A percentile compares a stretch with the other conserved stretches of the same genome.
Evolutionary conservation across 2,797 vertebrate genomes (phyloP).

Genomic region (Decapterus maruadsi): DNA sequence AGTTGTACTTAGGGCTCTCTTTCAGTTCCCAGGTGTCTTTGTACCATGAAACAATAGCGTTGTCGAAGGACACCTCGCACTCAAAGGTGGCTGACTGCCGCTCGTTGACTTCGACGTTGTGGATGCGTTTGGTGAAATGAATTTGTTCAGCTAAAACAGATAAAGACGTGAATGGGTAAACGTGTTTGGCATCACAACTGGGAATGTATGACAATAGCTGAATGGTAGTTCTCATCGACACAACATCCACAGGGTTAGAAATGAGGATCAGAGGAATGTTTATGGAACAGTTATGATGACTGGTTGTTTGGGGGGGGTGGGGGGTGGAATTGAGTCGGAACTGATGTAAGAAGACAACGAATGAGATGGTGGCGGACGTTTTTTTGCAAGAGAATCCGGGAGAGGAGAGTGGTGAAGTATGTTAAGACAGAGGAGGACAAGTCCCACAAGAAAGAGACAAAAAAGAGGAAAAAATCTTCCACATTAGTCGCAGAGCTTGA

Average conservation of each 20-base stretch:
- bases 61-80: constrained; percentile 98
- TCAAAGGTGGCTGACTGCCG: constrained; percentile 97
- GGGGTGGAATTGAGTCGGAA: constrained; percentile 32
- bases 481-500: constrained; percentile 65
- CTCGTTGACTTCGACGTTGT: constrained; percentile 98
- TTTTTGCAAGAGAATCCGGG: constrained; percentile 33
- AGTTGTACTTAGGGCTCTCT: constrained; percentile 97
- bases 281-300: constrained; percentile 28
- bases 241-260: constrained; percentile 70
- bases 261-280: constrained; percentile 27
- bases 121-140: constrained; percentile 99
- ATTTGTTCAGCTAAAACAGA: constrained; percentile 96
- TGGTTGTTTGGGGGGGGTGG: constrained; percentile 14
- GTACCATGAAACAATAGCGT: constrained; percentile 98
- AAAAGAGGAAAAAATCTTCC: constrained; percentile 54
- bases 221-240: constrained; percentile 51
- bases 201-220: constrained; percentile 58
- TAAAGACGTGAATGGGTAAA: constrained; percentile 79
- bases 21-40: constrained; percentile 95
- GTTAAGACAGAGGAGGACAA: constrained; percentile 51
- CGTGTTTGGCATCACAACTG: constrained; percentile 54
- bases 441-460: constrained; percentile 58
- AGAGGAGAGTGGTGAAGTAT: constrained; percentile 36
- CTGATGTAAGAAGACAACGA: constrained; percentile 48
- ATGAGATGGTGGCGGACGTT: constrained; percentile 27